Base-by-base conservation (phyloP, 1,140 invertebrate species). In the Oryctes rhinoceros region DNA sequence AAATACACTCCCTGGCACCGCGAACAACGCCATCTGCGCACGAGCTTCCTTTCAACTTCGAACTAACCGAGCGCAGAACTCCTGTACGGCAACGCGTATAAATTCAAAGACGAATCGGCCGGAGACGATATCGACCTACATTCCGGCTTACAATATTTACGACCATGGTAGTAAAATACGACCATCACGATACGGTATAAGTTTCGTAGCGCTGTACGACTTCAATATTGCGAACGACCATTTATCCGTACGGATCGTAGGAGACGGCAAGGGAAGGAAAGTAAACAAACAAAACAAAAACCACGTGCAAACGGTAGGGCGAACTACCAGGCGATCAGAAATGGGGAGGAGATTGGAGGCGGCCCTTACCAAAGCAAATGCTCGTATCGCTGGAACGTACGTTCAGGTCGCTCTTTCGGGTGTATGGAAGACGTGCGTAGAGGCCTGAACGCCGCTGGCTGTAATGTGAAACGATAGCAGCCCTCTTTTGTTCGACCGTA, bases 241-340 rank as follows among this genome's bases (percentile, higher is more conserved):
- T 59, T 15, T 3, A 59, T n/a, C n/a, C n/a, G 2, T 3, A 18
- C 5, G n/a, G 53, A 18, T n/a, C 13, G 5, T 3, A 59, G 53
- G 53, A 59, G 53, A 59, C 53, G 11, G 3, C 53, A 15, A 59
- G 53, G n/a, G 47, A 4, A 0, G n/a, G 10, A 9, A 9, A 35
- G 44, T 6, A 37, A 49, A 76, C 75, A n/a, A 44, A 76, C n/a
- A 47, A 20, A 49, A 76, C 75, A 37, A 76, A 76, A 76, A 47
- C 75, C 75, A 76, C 75, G 75, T 76, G 75, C 75, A 37, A 76
- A n/a, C 47, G 35, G 37, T 20, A 76, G 75, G 75, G 75, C 75
- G 3, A 37, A 13, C 18, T 44, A 76, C 39, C 75, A 76, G 75
- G 75, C 13, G 75, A 76, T 18, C 75, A 76, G 75, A 49, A 76